These are phyloP conservation scores for Caenorhabditis panamensis DNA, from an alignment of 2,888 invertebrate genomes.

Conservation along the genomic window DNA sequence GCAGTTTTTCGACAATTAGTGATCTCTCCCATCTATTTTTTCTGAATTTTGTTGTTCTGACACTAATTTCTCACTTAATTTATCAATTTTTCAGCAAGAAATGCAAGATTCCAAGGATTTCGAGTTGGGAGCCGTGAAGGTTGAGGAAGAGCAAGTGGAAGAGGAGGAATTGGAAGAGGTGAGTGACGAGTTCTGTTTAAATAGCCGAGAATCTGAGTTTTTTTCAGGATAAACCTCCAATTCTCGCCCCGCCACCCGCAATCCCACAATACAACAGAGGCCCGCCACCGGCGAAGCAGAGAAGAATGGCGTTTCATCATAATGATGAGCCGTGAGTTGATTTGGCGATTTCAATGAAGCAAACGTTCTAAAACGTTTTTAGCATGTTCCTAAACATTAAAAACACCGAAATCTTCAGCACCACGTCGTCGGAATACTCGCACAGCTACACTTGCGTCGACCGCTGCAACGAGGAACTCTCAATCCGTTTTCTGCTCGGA, in stretches of 20 bases:
- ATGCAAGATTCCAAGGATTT: too few relatives aligned
- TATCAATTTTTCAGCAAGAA: too few relatives aligned
- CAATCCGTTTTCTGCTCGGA: constrained; percentile 34
- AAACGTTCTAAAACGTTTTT: not conserved
- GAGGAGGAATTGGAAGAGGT: not conserved
- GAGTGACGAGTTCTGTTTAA: not conserved
- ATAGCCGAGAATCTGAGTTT: not conserved
- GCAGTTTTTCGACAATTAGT: too few relatives aligned
- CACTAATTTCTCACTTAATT: too few relatives aligned
- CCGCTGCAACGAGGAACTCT: constrained; percentile 27
- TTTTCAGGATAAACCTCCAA: constrained; percentile 30
- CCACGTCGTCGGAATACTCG: not conserved
- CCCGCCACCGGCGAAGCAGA: not conserved
- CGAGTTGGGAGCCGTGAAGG: too few relatives aligned
- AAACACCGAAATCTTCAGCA: not conserved
- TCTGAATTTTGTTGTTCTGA: too few relatives aligned
- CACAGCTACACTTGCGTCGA: constrained; percentile 8
- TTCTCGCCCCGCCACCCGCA: constrained; percentile 15
- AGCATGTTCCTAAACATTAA: not conserved
- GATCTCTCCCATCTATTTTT: too few relatives aligned
- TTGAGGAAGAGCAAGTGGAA: not conserved
- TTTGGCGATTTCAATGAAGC: not conserved
- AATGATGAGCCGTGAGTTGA: not conserved
- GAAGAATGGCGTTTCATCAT: not conserved
- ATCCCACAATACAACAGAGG: not conserved